These are phyloP conservation scores for Dicerorhinus sumatrensis DNA, from an alignment of 2,113 vertebrate species.

Conservation along the genomic window DNA sequence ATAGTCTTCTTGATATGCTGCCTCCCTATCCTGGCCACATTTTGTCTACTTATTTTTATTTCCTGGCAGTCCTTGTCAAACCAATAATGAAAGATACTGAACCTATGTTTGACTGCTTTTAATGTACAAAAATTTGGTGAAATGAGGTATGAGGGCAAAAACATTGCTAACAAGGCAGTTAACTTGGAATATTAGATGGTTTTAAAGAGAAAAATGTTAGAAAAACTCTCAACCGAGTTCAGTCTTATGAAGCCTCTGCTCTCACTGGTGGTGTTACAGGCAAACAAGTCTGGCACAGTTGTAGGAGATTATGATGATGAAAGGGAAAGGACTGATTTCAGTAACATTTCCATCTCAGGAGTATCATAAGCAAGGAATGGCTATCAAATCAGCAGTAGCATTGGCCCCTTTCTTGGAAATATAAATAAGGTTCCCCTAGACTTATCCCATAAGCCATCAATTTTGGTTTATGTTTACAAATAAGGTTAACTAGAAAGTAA, in stretches of 20 bases:
- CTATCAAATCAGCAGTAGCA: background rate
- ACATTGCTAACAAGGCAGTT: background rate
- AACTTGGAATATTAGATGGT: background rate
- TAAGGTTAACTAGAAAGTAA: background rate
- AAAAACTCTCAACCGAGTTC: background rate
- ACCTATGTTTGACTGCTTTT: background rate
- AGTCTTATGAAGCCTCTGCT: background rate
- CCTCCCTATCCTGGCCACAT: background rate
- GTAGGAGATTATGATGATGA: background rate
- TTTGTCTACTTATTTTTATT: background rate
- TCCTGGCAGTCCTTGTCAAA: background rate
- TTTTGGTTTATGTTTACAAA: background rate
- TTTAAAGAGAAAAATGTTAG: slow-evolving; percentile 15
- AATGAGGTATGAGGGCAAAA: background rate
- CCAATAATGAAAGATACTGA: background rate
- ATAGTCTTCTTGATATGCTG: background rate
- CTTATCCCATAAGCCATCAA: background rate
- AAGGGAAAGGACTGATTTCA: background rate
- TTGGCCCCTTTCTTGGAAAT: background rate
- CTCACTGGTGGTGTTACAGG: background rate
- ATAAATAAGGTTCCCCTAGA: background rate
- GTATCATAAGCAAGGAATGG: background rate
- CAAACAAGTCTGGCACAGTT: background rate
- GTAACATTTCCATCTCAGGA: background rate
- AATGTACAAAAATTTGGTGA: background rate